A percentile compares a stretch with the other conserved stretches of the same genome.
Evolutionary conservation across 2,888 invertebrate species (phyloP).

Genomic region (Cremastinae sp.): DNA sequence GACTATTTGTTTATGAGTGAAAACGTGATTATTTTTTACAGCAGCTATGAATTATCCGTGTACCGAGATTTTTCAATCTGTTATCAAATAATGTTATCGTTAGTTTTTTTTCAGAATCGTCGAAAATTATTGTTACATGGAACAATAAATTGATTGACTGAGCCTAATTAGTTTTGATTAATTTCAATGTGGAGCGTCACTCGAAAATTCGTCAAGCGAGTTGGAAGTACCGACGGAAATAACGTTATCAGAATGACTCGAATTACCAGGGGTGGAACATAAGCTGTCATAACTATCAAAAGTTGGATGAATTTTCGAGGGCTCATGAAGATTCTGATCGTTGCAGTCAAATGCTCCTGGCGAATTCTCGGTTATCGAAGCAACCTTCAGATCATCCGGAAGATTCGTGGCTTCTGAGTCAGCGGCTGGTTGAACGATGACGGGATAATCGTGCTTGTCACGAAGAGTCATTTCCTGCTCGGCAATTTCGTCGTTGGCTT

Average conservation of each 20-base stretch:
- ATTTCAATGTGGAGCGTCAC: conserved; percentile 1
- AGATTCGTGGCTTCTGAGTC: not conserved
- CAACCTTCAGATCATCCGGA: not conserved
- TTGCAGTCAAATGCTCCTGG: not conserved
- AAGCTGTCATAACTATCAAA: conserved; percentile 56
- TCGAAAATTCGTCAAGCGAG: conserved; percentile 64
- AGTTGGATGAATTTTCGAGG: conserved; percentile 5
- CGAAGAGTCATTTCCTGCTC: not conserved
- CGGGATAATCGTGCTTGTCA: conserved; percentile 3
- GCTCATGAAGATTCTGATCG: not conserved
- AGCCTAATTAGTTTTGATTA: conserved; percentile 16
- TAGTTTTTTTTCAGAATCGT: too few species aligned
- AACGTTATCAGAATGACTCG: conserved; percentile 28
- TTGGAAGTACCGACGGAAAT: conserved; percentile 52
- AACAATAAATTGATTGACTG: not conserved
- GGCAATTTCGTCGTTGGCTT: not conserved
- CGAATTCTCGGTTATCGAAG: conserved; percentile 8
- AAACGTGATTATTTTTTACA: too few species aligned
- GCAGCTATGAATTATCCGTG: too few species aligned
- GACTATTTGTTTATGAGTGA: too few species aligned
- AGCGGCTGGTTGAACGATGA: not conserved
- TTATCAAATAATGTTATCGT: too few species aligned
- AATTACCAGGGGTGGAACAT: conserved; percentile 34
- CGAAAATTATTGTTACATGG: too few species aligned
- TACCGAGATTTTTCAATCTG: too few species aligned